Evolutionary conservation across 2,888 invertebrate species (phyloP).

Genomic region (Leptinotarsa juncta): DNA sequence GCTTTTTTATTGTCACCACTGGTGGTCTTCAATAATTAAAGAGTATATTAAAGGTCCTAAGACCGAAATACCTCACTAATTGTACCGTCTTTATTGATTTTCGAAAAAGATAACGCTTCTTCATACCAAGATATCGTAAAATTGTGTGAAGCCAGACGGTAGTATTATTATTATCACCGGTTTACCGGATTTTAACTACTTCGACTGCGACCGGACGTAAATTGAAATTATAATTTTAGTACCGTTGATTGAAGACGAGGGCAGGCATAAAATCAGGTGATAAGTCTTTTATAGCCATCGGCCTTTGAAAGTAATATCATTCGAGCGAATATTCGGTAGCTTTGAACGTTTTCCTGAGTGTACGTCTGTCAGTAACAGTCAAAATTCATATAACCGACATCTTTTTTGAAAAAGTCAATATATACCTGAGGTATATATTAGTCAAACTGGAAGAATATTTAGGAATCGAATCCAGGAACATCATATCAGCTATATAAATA

Average conservation of each 20-base stretch:
- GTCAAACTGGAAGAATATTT: too few species aligned
- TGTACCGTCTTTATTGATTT: slow-evolving; percentile 53
- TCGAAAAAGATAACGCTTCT: slow-evolving; percentile 46
- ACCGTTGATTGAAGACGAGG: slow-evolving; percentile 36
- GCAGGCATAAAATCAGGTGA: slow-evolving; percentile 40
- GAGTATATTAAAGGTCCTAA: slow-evolving; percentile 42
- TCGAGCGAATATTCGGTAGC: slow-evolving; percentile 21
- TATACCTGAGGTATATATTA: too few species aligned
- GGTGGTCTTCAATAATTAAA: slow-evolving; percentile 47
- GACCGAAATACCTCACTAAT: slow-evolving; percentile 54
- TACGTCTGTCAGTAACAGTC: background rate
- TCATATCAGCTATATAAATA: too few species aligned
- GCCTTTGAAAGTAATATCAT: slow-evolving; percentile 25
- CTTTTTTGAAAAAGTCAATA: too few species aligned
- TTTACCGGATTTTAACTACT: slow-evolving; percentile 35
- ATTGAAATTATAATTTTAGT: slow-evolving; percentile 43
- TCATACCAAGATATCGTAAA: slow-evolving; percentile 40
- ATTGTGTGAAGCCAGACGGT: slow-evolving; percentile 40
- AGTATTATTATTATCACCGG: slow-evolving; percentile 39
- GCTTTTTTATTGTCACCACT: slow-evolving; percentile 42
- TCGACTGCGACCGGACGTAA: slow-evolving; percentile 29
- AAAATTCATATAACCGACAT: too few species aligned
- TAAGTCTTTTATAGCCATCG: slow-evolving; percentile 37
- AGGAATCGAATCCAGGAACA: too few species aligned
- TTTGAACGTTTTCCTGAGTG: background rate